Base-by-base conservation (phyloP, 92 coral and sea anemone species). In the Chrysogorgia sp. region DNA sequence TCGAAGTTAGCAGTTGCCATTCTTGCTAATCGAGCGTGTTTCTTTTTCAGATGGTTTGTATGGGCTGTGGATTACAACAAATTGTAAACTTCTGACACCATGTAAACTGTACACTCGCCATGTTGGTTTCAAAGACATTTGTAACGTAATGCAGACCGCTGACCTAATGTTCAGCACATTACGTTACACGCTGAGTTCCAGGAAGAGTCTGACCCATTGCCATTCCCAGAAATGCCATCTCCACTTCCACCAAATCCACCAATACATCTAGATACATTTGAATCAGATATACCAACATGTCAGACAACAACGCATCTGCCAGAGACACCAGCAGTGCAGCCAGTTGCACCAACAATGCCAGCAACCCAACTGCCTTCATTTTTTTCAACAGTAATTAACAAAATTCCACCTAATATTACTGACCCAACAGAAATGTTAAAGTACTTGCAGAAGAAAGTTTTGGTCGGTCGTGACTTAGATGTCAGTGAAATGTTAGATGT, bases 371-470 rank as follows among this genome's bases (percentile, higher is more conserved):
- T 43, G 40, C 3, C 20, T 45, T 34, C 40, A 28, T 20, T 40
- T 45, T 21, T 69, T 26, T 40, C 40, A 48, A 43, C 76, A 45
- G 23, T 69, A 45, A 48, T 45, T 43, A 52, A 45, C n/a, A 60
- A 69, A 48, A 69, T 69, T 10, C 76, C 35, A 45, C 40, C 59
- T 4, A 32, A 25, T 69, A 37, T 45, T n/a, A 45, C 32, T 69
- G 76, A 69, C 34, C 76, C 60, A 45, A 69, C 76, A 7, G 77
- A 71, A 71, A 71, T 71, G 31, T 32, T 71, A 71, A 49, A 35
- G 43, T 71, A 45, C 23, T 45, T 71, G 77, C 77, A 71, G 47
- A 71, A 31, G 13, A 52, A 71, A 23, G 31, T 69, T 43, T 45
- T 69, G 37, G 13, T 24, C 21, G 77, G 62, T 0, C 77, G 47